These are phyloP conservation scores for Lasioglossum villosulum DNA, from an alignment of 2,888 invertebrate genomes.

Conservation along the genomic window DNA sequence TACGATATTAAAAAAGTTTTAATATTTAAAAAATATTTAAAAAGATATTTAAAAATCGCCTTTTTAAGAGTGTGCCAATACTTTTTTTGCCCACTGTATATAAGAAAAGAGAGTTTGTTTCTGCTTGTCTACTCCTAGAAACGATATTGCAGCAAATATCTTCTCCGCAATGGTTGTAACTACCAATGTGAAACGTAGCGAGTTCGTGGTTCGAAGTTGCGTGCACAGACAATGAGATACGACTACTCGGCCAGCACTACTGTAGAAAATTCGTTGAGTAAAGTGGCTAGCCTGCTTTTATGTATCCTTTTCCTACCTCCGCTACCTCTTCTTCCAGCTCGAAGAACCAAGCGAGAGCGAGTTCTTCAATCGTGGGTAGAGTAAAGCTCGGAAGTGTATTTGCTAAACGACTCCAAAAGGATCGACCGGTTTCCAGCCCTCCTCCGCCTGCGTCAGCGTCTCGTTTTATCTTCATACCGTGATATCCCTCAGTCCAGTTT, in stretches of 20 bases:
- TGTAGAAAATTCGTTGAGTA: slow-evolving; percentile 50
- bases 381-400: slow-evolving; percentile 58
- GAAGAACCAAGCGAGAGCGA: slow-evolving; percentile 17
- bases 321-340: slow-evolving; percentile 2
- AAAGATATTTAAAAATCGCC: too few relatives aligned
- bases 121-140: neutral
- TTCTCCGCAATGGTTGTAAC: slow-evolving; percentile 11
- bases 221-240: slow-evolving; percentile 40
- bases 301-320: neutral
- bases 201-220: slow-evolving; percentile 23
- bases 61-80: too few relatives aligned
- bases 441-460: neutral
- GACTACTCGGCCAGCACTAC: slow-evolving; percentile 18
- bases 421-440: slow-evolving; percentile 37
- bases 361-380: slow-evolving; percentile 33
- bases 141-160: slow-evolving; percentile 21
- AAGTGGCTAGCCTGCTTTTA: slow-evolving; percentile 38
- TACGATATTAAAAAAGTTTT: too few relatives aligned
- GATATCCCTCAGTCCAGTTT: neutral
- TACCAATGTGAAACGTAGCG: slow-evolving; percentile 24
- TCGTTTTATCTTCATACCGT: neutral
- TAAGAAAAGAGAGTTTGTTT: neutral
- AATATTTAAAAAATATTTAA: too few relatives aligned
- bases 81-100: too few relatives aligned
- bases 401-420: slow-evolving; percentile 56